Base-by-base conservation (phyloP, 2,888 invertebrate genomes). In the Norana najaformis region DNA sequence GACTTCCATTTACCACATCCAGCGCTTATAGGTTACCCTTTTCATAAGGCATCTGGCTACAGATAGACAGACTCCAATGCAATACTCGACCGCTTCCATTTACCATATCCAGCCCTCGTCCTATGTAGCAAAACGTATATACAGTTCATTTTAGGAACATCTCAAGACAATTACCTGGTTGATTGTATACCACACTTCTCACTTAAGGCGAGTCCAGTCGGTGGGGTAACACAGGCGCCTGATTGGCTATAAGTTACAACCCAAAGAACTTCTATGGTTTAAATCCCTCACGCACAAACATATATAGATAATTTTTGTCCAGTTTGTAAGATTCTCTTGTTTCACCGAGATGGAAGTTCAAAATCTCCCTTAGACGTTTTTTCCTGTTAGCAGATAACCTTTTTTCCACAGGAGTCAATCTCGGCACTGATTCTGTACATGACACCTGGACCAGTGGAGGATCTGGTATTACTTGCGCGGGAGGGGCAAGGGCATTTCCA, bases 1-100 rank as follows among this genome's bases (percentile, higher is more conserved):
- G n/a, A n/a, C 85, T 35, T 85, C 85, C 85, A 85, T 85, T 35
- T 85, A 85, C 85, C 85, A 85, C 35, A 85, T 85, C 85, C 85
- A 85, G 36, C 37, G 35, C 35, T 85, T 35, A 36, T 85, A 85
- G 47, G 47, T n/a, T 69, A 1, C 13, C 69, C 69, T 30, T n/a
- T 0, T 8, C 8, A 69, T 8, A 69, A 69, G 69, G 69, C 69
- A n/a, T 69, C n/a, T 69, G 69, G n/a, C 69, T 69, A n/a, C n/a
- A 13, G 30, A n/a, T 8, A 69, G 30, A 6, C 69, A 69, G 69
- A 69, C 30, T 1, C 30, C 69, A n/a, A 69, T n/a, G 69, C 69
- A 69, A 69, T 69, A 69, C 69, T 69, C 69, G n/a, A 69, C 69
- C n/a, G 69, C 69, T 69, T 69, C 69, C 69, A 69, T 11, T n/a